Percentiles rank a stretch among this genome's conserved stretches.
These are phyloP conservation scores for Drosophila auraria DNA, from an alignment of 1,140 invertebrate species.

Conservation along the genomic window DNA sequence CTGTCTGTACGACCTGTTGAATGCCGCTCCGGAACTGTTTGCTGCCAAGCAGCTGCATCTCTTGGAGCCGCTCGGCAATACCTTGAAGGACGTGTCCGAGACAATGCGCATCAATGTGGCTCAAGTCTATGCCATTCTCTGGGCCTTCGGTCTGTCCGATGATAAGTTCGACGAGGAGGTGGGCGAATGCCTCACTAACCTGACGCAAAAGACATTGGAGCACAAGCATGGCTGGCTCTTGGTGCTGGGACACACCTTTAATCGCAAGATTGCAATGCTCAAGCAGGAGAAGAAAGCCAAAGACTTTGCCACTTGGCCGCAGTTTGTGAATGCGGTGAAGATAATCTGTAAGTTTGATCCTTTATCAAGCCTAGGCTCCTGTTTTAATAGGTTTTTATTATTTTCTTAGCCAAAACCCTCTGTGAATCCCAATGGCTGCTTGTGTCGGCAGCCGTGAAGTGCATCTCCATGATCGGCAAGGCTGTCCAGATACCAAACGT, in stretches of 20 bases:
- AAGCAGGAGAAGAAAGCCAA: slow-evolving; percentile 36
- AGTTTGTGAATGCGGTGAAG: slow-evolving; percentile 76
- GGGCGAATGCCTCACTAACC: slow-evolving; percentile 57
- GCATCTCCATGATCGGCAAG: slow-evolving; percentile 83
- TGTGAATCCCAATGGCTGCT: slow-evolving; percentile 79
- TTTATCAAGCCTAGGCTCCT: too few relatives aligned
- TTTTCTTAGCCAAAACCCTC: slow-evolving; percentile 65
- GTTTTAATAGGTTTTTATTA: neutral
- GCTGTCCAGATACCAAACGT: slow-evolving; percentile 78
- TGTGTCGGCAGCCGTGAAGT: slow-evolving; percentile 81
- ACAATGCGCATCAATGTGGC: slow-evolving; percentile 75
- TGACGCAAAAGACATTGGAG: slow-evolving; percentile 75
- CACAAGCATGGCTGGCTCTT: slow-evolving; percentile 82
- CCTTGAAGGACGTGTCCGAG: slow-evolving; percentile 82
- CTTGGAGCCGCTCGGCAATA: slow-evolving; percentile 69
- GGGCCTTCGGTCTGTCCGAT: slow-evolving; percentile 71
- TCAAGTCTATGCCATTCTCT: slow-evolving; percentile 78
- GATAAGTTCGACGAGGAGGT: slow-evolving; percentile 75
- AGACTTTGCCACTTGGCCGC: slow-evolving; percentile 61
- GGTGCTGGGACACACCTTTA: slow-evolving; percentile 78
- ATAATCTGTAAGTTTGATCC: slow-evolving; percentile 53
- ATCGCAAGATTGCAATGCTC: slow-evolving; percentile 64
- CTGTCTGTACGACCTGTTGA: slow-evolving; percentile 81
- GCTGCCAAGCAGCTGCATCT: slow-evolving; percentile 73
- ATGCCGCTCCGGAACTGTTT: slow-evolving; percentile 75